Evolutionary conservation across 2,888 invertebrate genomes (phyloP), one percentile per base, ranked within the genome.

Genomic region (Seladonia tumulorum): DNA sequence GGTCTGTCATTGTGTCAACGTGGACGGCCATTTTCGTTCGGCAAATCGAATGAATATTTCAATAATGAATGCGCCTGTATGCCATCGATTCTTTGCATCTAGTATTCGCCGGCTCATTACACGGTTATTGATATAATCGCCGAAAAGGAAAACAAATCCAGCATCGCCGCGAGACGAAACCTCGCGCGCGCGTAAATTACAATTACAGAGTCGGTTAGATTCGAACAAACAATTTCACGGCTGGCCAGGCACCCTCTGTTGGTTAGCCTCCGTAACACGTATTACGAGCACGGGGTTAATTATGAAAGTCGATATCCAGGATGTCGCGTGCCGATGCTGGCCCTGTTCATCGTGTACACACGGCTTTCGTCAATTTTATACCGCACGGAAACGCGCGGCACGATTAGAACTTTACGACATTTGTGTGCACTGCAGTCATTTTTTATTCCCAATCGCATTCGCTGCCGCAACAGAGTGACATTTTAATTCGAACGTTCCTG

Each of bases 301-400:
- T 85, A 84, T 79, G 76, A 79, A 85, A 85, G 84, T 76, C 76
- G 84, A 84, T 84, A 79, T 53, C 49, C 8, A 45, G 16, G 47
- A n/a, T 76, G 70, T 85, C 84, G 79, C 79, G 84, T 83, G 85
- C 66, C 74, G 16, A 35, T 35, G 25, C 60, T 82, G 47, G 2
- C 68, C n/a, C 77, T 22, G 60, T 14, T 22, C 42, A 35, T 57
- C 60, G 29, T 53, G 35, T 12, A 47, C 29, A 16, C 29, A 18
- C n/a, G 10, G 16, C n/a, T 29, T 39, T 12, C n/a, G 47, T 42
- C 16, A 29, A 22, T 77, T 49, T 66, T 35, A 22, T 35, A 18
- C 8, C 18, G 66, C 66, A 35, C 16, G 35, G 18, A 60, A 25
- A 29, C 0, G 60, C 29, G 7, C 14, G 14, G n/a, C 5, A 5